A percentile compares a stretch with the other conserved stretches of the same genome.
phyloP scores from a whole-genome alignment of 2,888 invertebrate genomes.

The Sphecodes monilicornis region DNA sequence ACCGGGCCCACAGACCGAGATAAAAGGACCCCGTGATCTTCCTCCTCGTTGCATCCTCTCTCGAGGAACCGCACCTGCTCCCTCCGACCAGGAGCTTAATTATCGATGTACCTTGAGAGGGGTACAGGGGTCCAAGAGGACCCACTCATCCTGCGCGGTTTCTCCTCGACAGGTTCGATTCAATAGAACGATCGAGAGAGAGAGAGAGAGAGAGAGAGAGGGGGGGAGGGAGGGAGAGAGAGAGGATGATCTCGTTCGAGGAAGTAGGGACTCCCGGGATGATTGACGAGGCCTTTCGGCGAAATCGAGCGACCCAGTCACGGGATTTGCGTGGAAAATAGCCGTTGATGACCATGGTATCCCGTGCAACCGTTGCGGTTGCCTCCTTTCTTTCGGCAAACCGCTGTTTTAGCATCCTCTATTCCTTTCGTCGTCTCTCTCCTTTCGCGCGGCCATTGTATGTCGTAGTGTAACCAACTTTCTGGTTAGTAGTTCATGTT shows the following conservation, averaged over 20 bases:
- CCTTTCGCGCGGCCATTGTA: too few relatives aligned
- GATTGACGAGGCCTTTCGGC: conserved; percentile 53
- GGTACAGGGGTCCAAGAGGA: background rate
- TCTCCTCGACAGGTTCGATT: conserved; percentile 11
- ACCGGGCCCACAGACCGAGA: conserved; percentile 48
- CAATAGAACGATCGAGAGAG: background rate
- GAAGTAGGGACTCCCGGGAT: conserved; percentile 31
- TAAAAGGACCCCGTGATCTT: conserved; percentile 56
- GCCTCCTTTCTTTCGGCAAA: background rate
- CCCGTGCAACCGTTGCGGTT: background rate
- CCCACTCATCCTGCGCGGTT: background rate
- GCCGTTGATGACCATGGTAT: background rate
- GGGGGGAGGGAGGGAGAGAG: background rate
- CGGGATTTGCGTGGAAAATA: conserved; percentile 4
- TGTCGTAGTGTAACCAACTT: background rate
- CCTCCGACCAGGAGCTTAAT: conserved; percentile 45
- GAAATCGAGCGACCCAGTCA: conserved; percentile 21
- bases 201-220: background rate
- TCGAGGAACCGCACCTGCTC: conserved; percentile 41
- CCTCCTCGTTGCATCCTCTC: conserved; percentile 32
- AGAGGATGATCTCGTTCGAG: conserved; percentile 26
- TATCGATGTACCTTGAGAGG: conserved; percentile 32
- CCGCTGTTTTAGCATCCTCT: background rate
- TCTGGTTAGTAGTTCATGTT: background rate
- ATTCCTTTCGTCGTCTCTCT: background rate